Evolutionary conservation across 2,888 invertebrate genomes (phyloP), one percentile per base, ranked within the genome.

Genomic region (Drosophila dives): DNA sequence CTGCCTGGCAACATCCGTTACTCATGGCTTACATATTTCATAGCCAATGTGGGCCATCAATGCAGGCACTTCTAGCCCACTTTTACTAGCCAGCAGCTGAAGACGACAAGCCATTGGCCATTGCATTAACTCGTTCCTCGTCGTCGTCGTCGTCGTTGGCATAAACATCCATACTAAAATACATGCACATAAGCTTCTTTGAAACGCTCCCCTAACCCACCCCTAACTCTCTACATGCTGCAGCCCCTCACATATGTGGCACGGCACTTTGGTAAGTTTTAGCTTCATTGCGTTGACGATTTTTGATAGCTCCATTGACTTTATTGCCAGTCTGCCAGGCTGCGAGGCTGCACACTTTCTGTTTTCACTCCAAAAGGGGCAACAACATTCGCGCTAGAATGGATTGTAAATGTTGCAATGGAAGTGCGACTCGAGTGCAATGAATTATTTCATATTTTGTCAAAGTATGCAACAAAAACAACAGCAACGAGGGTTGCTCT

Each of bases 251-350:
- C 79, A 64, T 77, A 73, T 83, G 84, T 71, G 72, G 15, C 56
- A 66, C 72, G 77, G 65, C 86, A 80, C 80, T 77, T 77, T 80
- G 75, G 86, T 78, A 83, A 80, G 83, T 84, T 86, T 75, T 77
- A 75, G 83, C 86, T 88, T 72, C 89, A 86, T 72, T 84, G 83
- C 86, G 80, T 78, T 80, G 83, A 88, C 80, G 86, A 80, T 86
- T 86, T 87, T 89, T 85, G 85, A 85, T 85, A 82, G 89, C 90
- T 89, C 89, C 89, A 87, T 85, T 89, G 88, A 84, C 75, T 89
- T 85, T 89, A 85, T 84, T 82, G 85, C 85, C 71, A 71, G 80
- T 40, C 56, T 40, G 26, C 20, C 38, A 17, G 17, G 59, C 79
- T 75, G 75, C 74, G 67, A 77, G 64, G 61, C 76, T 81, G 81